Evolutionary conservation across 2,888 invertebrate genomes (phyloP).

Genomic region (Conchocele bisecta): DNA sequence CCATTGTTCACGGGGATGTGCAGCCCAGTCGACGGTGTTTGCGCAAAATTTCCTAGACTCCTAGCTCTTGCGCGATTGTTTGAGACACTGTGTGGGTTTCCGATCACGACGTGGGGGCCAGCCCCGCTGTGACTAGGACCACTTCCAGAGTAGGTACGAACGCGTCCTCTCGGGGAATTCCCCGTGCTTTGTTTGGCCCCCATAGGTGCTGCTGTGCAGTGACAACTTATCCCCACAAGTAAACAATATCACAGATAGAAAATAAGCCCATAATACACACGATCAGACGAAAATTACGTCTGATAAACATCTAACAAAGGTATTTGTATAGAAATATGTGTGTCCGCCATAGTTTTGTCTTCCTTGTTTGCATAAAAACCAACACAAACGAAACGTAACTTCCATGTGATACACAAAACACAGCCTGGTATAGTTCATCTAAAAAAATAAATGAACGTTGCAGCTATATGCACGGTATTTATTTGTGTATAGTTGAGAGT

Average conservation of each 20-base stretch:
- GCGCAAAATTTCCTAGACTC: conserved; percentile 77
- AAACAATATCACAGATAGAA: conserved; percentile 13
- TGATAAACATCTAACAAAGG: conserved; percentile 40
- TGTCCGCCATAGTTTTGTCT: conserved; percentile 76
- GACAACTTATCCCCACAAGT: conserved; percentile 16
- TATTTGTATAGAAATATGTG: conserved; percentile 54
- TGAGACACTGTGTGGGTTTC: conserved; percentile 61
- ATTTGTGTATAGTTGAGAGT: too few relatives aligned
- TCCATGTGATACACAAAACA: conserved; percentile 67
- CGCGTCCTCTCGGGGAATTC: conserved; percentile 61
- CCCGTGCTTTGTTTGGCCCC: conserved; percentile 79
- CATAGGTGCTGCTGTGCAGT: conserved; percentile 59
- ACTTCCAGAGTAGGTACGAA: conserved; percentile 77
- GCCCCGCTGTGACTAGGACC: conserved; percentile 65
- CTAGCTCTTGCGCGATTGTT: conserved; percentile 73
- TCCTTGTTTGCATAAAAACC: conserved; percentile 78
- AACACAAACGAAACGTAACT: conserved; percentile 74
- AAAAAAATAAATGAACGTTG: too few relatives aligned
- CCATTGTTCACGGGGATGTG: conserved; percentile 76
- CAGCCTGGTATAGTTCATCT: conserved; percentile 49
- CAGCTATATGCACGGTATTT: too few relatives aligned
- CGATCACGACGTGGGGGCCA: conserved; percentile 67
- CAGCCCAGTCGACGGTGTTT: conserved; percentile 68
- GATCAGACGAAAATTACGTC: not conserved
- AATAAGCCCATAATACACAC: not conserved